A percentile compares a stretch with the other conserved stretches of the same genome.
These are phyloP conservation scores for Pomacea canaliculata DNA, from an alignment of 2,888 invertebrate genomes.

Conservation along the genomic window DNA sequence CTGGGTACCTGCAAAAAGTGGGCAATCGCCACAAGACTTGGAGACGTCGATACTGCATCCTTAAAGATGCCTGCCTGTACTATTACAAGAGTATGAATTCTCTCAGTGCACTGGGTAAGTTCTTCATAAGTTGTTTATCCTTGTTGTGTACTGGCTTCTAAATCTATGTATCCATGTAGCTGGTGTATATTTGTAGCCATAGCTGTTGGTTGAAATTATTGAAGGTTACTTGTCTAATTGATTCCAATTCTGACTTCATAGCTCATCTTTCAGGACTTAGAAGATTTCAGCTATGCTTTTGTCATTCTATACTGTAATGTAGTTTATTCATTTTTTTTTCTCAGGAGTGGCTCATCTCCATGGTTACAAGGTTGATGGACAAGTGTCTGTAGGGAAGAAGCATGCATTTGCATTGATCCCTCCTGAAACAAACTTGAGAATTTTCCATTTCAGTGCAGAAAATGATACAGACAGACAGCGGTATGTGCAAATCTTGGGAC, in stretches of 20 bases:
- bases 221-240: background rate
- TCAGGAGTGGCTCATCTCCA: slow-evolving; percentile 92
- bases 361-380: slow-evolving; percentile 90
- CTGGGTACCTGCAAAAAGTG: slow-evolving; percentile 90
- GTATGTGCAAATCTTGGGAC: slow-evolving; percentile 71
- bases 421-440: slow-evolving; percentile 86
- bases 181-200: no score
- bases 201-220: background rate
- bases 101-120: slow-evolving; percentile 86
- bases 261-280: no score
- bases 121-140: background rate
- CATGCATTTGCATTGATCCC: slow-evolving; percentile 92
- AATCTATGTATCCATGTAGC: no score
- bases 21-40: slow-evolving; percentile 81
- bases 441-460: slow-evolving; percentile 92
- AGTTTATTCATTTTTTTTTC: slow-evolving; percentile 11
- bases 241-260: no score
- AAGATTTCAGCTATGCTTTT: background rate
- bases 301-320: background rate
- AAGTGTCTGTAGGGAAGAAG: slow-evolving; percentile 83
- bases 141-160: no score
- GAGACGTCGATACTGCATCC: slow-evolving; percentile 91
- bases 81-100: slow-evolving; percentile 91
- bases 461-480: slow-evolving; percentile 95
- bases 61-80: slow-evolving; percentile 94